Base-by-base conservation (phyloP, 2,888 invertebrate species). In the Cheilosia pagana region DNA sequence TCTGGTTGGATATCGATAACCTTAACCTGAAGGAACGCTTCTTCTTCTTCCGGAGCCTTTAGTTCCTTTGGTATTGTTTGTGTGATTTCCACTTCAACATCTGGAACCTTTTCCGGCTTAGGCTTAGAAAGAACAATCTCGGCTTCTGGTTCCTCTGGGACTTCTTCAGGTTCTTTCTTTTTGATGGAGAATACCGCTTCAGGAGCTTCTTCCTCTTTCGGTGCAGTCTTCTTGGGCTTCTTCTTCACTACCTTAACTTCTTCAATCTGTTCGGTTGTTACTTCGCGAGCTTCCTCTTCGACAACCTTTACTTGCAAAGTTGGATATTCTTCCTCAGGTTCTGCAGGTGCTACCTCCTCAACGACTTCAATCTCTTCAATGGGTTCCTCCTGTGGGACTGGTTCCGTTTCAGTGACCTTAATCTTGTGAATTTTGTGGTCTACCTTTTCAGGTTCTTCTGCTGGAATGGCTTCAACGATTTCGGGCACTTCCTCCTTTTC, bases 1-100 rank as follows among this genome's bases (percentile, higher is more conserved):
- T 90, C 89, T 14, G 85, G 85, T 14, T 77, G 60, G 3, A 83
- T 70, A 43, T 90, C 90, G 50, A 90, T 88, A 3, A 90, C 89
- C 41, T 87, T 88, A 5, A 90, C 89, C 41, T 89, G 88, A 10
- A 88, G 88, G 55, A 90, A 88, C 28, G 88, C 88, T 41, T 67
- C 87, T 5, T 76, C 81, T n/a, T 81, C 81, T 21, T 60, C 55
- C 16, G 60, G 48, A 10, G 70, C 74, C 35, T 76, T 81, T 48
- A 70, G 75, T 23, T 85, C 60, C 3, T 21, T 48, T 5, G 81
- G 62, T 14, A 70, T 60, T 0, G 35, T 79, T 23, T 79, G 70
- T 21, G 81, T 85, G 0, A 85, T 23, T 71, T 85, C 75, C 1
- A 60, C 71, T 12, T 79, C 81, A 31, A 71, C 85, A 28, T 71